These are phyloP conservation scores for Lacanobia oleracea DNA, from an alignment of 2,888 invertebrate species.

Conservation along the genomic window DNA sequence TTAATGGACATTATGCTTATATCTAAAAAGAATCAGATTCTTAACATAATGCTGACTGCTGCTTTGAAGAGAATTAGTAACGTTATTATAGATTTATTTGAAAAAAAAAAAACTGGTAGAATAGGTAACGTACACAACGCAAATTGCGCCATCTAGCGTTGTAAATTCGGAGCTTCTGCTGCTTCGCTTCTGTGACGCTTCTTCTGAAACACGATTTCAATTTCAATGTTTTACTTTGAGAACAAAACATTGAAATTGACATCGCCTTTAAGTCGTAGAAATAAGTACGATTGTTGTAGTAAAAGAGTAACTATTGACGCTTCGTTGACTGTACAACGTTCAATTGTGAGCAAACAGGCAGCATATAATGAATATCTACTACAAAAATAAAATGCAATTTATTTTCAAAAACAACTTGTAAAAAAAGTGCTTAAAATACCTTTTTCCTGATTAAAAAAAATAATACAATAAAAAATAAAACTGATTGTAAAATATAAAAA, in stretches of 20 bases:
- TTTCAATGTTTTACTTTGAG: too few relatives aligned
- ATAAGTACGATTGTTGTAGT: neutral
- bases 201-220: too few relatives aligned
- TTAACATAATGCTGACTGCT: slow-evolving; percentile 39
- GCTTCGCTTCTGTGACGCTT: too few relatives aligned
- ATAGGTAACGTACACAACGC: too few relatives aligned
- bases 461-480: slow-evolving; percentile 18
- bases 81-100: neutral
- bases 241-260: too few relatives aligned
- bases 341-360: slow-evolving; percentile 32
- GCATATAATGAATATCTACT: slow-evolving; percentile 27
- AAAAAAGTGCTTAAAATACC: slow-evolving; percentile 39
- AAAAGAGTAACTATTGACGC: neutral
- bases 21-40: slow-evolving; percentile 35
- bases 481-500: slow-evolving; percentile 20
- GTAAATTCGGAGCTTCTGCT: too few relatives aligned
- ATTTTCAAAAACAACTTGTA: slow-evolving; percentile 18
- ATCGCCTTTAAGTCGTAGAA: neutral
- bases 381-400: slow-evolving; percentile 35
- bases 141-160: too few relatives aligned
- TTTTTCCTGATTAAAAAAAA: slow-evolving; percentile 29
- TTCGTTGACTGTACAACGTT: neutral
- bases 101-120: neutral
- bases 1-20: slow-evolving; percentile 52
- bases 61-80: neutral